These are phyloP conservation scores for Pterocles gutturalis DNA, from an alignment of 2,113 vertebrate species.

Conservation along the genomic window DNA sequence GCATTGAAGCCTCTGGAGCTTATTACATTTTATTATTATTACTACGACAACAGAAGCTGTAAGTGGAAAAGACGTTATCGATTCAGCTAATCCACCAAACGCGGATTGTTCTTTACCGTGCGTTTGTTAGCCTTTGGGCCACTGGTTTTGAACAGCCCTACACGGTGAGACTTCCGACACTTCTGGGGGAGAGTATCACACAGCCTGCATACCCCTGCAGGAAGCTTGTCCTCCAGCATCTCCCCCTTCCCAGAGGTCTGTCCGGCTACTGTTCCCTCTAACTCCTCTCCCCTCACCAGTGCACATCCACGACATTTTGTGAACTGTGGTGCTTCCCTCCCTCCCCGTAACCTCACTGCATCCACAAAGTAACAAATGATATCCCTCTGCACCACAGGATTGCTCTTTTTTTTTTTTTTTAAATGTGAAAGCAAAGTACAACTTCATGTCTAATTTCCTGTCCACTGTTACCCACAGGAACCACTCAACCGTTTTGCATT, in stretches of 20 bases:
- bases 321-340: neutral
- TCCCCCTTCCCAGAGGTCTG: neutral
- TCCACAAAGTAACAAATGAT: neutral
- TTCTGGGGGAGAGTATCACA: neutral
- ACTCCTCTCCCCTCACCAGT: neutral
- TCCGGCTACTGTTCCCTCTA: neutral
- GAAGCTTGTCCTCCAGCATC: neutral
- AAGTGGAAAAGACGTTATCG: neutral
- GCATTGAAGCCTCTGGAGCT: neutral
- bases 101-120: neutral
- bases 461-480: neutral
- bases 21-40: neutral
- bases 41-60: neutral
- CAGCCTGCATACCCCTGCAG: neutral
- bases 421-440: neutral
- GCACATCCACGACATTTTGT: accelerated
- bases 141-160: neutral
- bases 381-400: neutral
- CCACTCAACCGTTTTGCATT: neutral
- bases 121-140: neutral
- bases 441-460: neutral
- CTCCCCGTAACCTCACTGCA: neutral
- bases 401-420: neutral
- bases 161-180: accelerated
- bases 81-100: neutral